Conservation (phyloP, 2,888 invertebrate genomes). For the Alentia gelatinosa region DNA sequence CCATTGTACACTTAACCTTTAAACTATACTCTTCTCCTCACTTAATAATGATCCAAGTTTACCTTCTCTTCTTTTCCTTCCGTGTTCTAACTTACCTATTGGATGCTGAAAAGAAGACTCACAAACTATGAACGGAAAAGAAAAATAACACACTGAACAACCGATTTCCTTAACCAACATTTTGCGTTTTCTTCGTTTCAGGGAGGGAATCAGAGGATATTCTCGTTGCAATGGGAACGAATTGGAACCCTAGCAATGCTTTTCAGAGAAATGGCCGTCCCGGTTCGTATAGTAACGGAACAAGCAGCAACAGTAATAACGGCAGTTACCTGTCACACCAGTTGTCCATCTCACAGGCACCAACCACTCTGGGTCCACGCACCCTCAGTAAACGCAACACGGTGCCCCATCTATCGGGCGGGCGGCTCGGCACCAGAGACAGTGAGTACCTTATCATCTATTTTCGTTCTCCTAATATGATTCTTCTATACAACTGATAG, state of each 20-base stretch:
- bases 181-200: neutral
- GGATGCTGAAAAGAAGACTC: no score
- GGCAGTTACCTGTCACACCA: constrained; percentile 17
- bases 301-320: neutral
- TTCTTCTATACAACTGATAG: no score
- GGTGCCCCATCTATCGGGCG: constrained; percentile 11
- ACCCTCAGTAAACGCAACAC: neutral
- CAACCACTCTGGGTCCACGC: neutral
- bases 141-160: no score
- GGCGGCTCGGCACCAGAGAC: neutral
- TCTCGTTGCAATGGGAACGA: constrained; percentile 58
- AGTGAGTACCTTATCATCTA: neutral
- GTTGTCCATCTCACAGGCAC: constrained; percentile 19
- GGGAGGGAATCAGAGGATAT: constrained; percentile 31
- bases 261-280: constrained; percentile 12
- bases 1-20: no score
- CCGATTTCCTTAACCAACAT: no score
- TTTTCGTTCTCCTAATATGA: no score
- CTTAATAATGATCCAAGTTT: no score
- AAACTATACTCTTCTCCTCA: no score
- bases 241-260: constrained; percentile 55
- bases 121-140: no score
- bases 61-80: no score
- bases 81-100: no score
- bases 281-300: constrained; percentile 21